Evolutionary conservation across 2,888 invertebrate genomes (phyloP).

Genomic region (Bruchidius siliquastri): DNA sequence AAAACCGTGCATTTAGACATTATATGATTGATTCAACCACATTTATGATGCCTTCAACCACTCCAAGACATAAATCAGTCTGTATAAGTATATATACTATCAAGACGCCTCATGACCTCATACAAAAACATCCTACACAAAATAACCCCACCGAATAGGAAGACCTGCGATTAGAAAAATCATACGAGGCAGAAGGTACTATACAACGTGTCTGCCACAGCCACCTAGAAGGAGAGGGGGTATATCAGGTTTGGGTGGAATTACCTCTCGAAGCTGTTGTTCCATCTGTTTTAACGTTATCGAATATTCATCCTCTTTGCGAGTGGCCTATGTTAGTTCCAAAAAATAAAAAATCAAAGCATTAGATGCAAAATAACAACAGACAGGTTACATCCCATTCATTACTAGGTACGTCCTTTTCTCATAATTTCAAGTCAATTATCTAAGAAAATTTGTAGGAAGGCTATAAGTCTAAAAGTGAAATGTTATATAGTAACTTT

Average conservation of each 20-base stretch:
- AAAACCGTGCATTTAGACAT: too few relatives aligned
- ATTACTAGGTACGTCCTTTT: conserved; percentile 11
- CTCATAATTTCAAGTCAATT: conserved; percentile 12
- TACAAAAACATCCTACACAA: not conserved
- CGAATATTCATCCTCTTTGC: conserved; percentile 92
- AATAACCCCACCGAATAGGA: not conserved
- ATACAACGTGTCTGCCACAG: not conserved
- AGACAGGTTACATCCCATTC: conserved; percentile 2
- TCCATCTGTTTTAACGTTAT: conserved; percentile 86
- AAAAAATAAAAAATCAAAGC: conserved; percentile 40
- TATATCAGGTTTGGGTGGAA: not conserved
- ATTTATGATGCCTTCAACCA: too few relatives aligned
- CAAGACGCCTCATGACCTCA: not conserved
- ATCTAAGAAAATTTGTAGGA: too few relatives aligned
- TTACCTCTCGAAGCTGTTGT: conserved; percentile 90
- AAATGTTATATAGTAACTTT: too few relatives aligned
- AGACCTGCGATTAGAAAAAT: not conserved
- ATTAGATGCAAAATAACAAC: conserved; percentile 30
- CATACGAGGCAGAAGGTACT: not conserved
- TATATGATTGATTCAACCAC: too few relatives aligned
- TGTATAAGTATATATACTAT: not conserved
- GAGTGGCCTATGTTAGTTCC: conserved; percentile 71
- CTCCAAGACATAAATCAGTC: not conserved
- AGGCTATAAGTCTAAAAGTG: too few relatives aligned
- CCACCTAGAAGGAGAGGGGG: not conserved